These are phyloP conservation scores for Notamacropus eugenii DNA, from an alignment of 2,797 vertebrate genomes.

Conservation along the genomic window DNA sequence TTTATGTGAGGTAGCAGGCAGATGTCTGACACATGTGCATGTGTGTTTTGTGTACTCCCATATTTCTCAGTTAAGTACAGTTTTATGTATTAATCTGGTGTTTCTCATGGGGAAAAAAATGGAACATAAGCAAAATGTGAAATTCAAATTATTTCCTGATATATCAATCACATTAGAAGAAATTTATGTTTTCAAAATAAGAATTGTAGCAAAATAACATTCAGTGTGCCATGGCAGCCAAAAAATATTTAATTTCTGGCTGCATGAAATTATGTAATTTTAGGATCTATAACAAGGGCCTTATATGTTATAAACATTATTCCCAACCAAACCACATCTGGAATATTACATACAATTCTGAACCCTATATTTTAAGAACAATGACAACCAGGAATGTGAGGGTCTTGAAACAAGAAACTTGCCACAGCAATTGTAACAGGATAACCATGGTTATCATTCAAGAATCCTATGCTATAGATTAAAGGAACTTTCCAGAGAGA, in stretches of 20 bases:
- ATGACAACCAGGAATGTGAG: background rate
- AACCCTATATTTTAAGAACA: background rate
- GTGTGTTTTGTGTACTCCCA: background rate
- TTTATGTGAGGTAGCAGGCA: background rate
- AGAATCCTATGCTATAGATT: background rate
- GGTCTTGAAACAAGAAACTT: background rate
- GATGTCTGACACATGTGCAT: background rate
- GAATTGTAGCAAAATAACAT: background rate
- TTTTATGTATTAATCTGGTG: background rate
- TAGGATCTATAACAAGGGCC: background rate
- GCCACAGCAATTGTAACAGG: background rate
- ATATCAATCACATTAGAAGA: background rate
- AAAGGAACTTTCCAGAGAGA: background rate
- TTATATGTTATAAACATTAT: background rate
- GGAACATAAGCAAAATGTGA: background rate
- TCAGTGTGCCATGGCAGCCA: background rate
- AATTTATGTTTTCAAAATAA: background rate
- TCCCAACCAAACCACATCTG: background rate
- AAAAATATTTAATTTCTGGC: background rate
- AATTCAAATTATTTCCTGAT: background rate
- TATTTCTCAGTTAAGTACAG: background rate
- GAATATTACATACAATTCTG: background rate
- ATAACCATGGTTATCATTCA: background rate
- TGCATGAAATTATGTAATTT: background rate
- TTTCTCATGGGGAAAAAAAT: background rate